A percentile compares a stretch with the other conserved stretches of the same genome.
Conservation (phyloP, 2,797 vertebrate species). For the Macrochelys suwanniensis region DNA sequence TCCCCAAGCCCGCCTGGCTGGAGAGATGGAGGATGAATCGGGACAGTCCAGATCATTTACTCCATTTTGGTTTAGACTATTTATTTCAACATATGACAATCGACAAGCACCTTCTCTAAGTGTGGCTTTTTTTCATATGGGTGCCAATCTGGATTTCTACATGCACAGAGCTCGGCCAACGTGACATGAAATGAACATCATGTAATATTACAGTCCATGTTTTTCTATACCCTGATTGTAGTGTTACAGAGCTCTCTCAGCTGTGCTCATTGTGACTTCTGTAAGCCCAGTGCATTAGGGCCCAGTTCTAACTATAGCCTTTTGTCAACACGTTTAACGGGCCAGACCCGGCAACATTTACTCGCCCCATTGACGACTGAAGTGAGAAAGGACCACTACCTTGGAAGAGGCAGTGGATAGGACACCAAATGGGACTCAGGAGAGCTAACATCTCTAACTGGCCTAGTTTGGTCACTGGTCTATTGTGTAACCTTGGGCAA, state of each 20-base stretch:
- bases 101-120: background rate
- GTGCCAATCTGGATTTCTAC: background rate
- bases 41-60: background rate
- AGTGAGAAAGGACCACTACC: background rate
- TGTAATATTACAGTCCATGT: no score
- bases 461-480: background rate
- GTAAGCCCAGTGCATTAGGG: no score
- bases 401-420: background rate
- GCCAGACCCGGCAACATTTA: background rate
- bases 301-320: no score
- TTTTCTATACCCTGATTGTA: no score
- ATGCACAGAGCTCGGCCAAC: fast-evolving
- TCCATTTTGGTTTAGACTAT: background rate
- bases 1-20: background rate
- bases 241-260: no score
- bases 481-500: background rate
- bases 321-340: background rate
- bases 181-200: background rate
- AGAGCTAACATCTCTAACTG: background rate
- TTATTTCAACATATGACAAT: background rate
- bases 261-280: no score
- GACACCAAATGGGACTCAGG: background rate
- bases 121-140: background rate
- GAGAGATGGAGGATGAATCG: background rate
- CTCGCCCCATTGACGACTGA: background rate